Base-by-base conservation (phyloP, 2,888 invertebrate species). In the Caenorhabditis japonica region DNA sequence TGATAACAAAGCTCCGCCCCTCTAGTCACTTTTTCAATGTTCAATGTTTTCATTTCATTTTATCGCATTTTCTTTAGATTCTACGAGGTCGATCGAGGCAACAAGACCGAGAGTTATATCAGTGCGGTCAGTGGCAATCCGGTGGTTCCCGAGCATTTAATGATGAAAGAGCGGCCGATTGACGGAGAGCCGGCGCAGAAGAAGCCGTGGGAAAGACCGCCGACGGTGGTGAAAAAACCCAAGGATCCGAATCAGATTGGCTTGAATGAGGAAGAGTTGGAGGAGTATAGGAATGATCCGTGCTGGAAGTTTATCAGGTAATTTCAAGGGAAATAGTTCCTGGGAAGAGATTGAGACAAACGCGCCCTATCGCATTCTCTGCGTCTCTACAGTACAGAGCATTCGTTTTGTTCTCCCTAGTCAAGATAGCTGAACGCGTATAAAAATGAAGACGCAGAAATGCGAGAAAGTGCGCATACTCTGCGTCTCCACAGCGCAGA, bases 31-130 rank as follows among this genome's bases (percentile, higher is more conserved):
- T n/a, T n/a, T n/a, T n/a, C n/a, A n/a, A n/a, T n/a, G n/a, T n/a
- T n/a, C n/a, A n/a, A n/a, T n/a, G n/a, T n/a, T n/a, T n/a, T n/a
- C n/a, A n/a, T n/a, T n/a, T n/a, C n/a, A n/a, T n/a, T n/a, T 7
- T 30, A 44, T 21, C 41, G 21, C 7, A 23, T 38, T 23, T 23
- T 13, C 33, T 52, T 10, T 23, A 58, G 72, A 33, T 72, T 72
- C 43, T 76, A 75, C 53, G 75, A 79, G 55, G 82, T 85, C 7
- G 85, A 85, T 46, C 68, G 82, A 5, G 85, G 85, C 13, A 76
- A 82, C 70, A 85, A 86, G 59, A 84, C 85, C 33, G 84, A 86
- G 47, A 76, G 76, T 27, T 86, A 86, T 53, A 83, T 86, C 49
- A 79, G 80, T 47, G 86, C 86, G 2, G 79, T 84, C 25, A 71